Evolutionary conservation across 2,113 vertebrate species (phyloP).

Genomic region (Scomber scombrus): DNA sequence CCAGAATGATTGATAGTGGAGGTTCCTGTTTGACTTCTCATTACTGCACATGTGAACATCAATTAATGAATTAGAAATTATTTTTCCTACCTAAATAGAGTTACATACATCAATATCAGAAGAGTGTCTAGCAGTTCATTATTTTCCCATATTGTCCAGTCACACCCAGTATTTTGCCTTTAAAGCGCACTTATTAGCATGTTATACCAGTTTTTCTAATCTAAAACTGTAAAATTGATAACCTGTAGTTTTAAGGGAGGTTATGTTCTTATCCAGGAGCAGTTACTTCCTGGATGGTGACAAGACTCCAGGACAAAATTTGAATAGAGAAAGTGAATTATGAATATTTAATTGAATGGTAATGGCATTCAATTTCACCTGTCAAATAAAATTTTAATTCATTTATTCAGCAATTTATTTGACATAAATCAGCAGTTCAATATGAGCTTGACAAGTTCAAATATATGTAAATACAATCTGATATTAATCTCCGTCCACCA

Average conservation of each 20-base stretch:
- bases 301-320: background rate
- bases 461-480: constrained; percentile 38
- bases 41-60: background rate
- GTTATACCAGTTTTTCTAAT: background rate
- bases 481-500: constrained; percentile 8
- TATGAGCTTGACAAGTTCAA: constrained; percentile 12
- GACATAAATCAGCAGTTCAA: constrained; percentile 20
- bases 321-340: constrained; percentile 7
- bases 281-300: background rate
- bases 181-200: background rate
- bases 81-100: background rate
- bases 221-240: no score
- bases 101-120: background rate
- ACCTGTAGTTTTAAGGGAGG: background rate
- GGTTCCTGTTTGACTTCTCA: constrained; percentile 12
- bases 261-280: background rate
- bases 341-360: constrained; percentile 44
- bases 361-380: constrained; percentile 15
- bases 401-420: constrained; percentile 49
- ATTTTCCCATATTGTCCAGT: background rate
- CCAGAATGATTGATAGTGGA: constrained; percentile 30
- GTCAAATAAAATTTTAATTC: constrained; percentile 25
- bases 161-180: background rate
- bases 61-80: background rate
- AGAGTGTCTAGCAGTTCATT: background rate